Conservation (phyloP, 1,140 invertebrate species). For the Sycophila sp. region DNA sequence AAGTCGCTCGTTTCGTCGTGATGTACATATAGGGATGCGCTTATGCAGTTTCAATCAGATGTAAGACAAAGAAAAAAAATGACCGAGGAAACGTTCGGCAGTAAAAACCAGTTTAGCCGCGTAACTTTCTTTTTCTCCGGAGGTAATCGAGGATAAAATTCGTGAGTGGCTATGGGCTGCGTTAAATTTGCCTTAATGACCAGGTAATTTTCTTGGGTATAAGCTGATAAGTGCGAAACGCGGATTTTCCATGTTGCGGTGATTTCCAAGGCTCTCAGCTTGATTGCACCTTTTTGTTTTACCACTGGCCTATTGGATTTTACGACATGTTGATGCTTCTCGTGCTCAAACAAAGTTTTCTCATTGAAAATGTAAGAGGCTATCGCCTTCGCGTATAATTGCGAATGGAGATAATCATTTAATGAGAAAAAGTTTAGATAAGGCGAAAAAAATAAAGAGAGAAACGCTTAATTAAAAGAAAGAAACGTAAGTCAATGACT, state of each 20-base stretch:
- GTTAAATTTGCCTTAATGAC: not conserved
- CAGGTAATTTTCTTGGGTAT: constrained; percentile 1
- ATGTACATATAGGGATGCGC: too few species aligned
- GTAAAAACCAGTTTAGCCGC: not conserved
- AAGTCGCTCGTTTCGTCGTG: not conserved
- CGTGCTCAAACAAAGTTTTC: not conserved
- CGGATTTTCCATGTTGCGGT: too few species aligned
- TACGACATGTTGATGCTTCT: too few species aligned
- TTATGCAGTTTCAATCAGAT: too few species aligned
- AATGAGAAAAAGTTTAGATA: not conserved
- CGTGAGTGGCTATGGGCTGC: not conserved
- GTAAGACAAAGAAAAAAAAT: not conserved
- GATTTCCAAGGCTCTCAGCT: too few species aligned
- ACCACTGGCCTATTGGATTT: too few species aligned
- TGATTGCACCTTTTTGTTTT: too few species aligned
- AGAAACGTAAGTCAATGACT: not conserved
- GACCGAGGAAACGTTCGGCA: not conserved
- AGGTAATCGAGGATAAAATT: constrained; percentile 1
- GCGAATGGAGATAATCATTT: not conserved
- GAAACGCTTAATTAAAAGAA: too few species aligned
- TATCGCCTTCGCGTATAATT: not conserved
- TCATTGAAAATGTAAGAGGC: not conserved
- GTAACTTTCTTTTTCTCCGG: not conserved
- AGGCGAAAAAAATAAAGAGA: not conserved
- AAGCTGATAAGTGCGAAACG: not conserved